These are phyloP conservation scores for Drosophila saltans DNA, from an alignment of 1,140 invertebrate genomes.

Conservation along the genomic window DNA sequence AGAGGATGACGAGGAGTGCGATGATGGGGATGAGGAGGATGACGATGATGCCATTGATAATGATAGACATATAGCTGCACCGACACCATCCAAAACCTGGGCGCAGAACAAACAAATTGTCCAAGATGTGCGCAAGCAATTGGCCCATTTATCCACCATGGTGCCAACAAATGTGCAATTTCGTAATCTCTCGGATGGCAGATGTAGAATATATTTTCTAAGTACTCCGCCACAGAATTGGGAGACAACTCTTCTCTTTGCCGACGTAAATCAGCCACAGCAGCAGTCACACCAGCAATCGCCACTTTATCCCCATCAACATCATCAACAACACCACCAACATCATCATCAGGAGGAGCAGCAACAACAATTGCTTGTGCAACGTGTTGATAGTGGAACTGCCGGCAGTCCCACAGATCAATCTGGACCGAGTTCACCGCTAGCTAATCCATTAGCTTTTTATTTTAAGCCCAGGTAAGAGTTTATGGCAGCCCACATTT, in stretches of 20 bases:
- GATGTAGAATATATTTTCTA: conserved; percentile 94
- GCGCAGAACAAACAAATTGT: conserved; percentile 91
- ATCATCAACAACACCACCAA: not conserved
- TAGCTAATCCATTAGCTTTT: conserved; percentile 34
- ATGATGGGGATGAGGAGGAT: conserved; percentile 50
- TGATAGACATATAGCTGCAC: conserved; percentile 70
- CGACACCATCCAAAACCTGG: conserved; percentile 87
- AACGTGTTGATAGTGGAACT: conserved; percentile 39
- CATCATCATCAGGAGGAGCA: conserved; percentile 52
- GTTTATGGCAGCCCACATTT: too few relatives aligned
- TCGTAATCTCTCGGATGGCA: conserved; percentile 89
- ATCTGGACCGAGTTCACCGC: conserved; percentile 45
- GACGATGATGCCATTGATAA: conserved; percentile 76
- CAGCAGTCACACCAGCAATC: not conserved
- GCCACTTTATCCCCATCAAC: not conserved
- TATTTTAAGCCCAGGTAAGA: conserved; percentile 56
- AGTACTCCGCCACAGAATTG: conserved; percentile 92
- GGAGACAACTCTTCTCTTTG: conserved; percentile 94
- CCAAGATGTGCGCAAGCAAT: conserved; percentile 90
- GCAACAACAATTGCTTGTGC: conserved; percentile 50
- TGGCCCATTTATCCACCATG: conserved; percentile 90
- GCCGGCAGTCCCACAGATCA: conserved; percentile 33
- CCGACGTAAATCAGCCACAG: conserved; percentile 87
- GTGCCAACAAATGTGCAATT: conserved; percentile 92
- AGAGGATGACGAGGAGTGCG: conserved; percentile 66